These are phyloP conservation scores for Branchinecta lindahli DNA, from an alignment of 1,140 invertebrate genomes.

Conservation along the genomic window DNA sequence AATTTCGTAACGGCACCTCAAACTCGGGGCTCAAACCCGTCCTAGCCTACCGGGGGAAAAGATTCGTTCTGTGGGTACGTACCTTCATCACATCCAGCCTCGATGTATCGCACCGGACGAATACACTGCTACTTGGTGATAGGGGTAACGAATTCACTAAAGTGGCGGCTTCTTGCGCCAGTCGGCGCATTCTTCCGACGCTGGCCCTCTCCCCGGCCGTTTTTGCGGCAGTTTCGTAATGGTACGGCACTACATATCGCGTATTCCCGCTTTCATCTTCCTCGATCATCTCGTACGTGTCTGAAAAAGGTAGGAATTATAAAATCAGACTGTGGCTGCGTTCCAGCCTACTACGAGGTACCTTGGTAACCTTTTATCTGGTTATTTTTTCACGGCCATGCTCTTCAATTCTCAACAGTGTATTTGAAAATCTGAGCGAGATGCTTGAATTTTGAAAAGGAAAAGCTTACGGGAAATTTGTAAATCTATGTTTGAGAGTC, in stretches of 20 bases:
- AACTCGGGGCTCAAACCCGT: too few relatives aligned
- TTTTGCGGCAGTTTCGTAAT: slow-evolving; percentile 76
- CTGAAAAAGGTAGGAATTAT: slow-evolving; percentile 34
- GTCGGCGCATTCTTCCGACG: slow-evolving; percentile 68
- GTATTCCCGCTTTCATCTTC: slow-evolving; percentile 53
- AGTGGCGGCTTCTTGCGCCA: slow-evolving; percentile 90
- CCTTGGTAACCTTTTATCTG: too few relatives aligned
- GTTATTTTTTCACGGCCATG: too few relatives aligned
- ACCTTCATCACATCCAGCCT: slow-evolving; percentile 90
- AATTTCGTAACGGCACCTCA: too few relatives aligned
- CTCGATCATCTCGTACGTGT: slow-evolving; percentile 77
- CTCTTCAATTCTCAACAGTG: too few relatives aligned
- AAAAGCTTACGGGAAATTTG: too few relatives aligned
- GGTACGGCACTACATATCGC: slow-evolving; percentile 71
- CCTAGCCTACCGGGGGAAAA: too few relatives aligned
- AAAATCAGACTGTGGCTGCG: too few relatives aligned
- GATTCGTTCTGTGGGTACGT: slow-evolving; percentile 19
- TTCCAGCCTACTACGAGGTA: background rate
- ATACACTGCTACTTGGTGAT: slow-evolving; percentile 84
- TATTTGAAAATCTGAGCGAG: too few relatives aligned
- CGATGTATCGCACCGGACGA: slow-evolving; percentile 87
- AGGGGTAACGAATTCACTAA: slow-evolving; percentile 84
- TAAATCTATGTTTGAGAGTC: too few relatives aligned
- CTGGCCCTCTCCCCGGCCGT: slow-evolving; percentile 67
- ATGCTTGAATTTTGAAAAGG: too few relatives aligned